Evolutionary conservation across 2,888 invertebrate species (phyloP).

Genomic region (Himalopsyche japonica): DNA sequence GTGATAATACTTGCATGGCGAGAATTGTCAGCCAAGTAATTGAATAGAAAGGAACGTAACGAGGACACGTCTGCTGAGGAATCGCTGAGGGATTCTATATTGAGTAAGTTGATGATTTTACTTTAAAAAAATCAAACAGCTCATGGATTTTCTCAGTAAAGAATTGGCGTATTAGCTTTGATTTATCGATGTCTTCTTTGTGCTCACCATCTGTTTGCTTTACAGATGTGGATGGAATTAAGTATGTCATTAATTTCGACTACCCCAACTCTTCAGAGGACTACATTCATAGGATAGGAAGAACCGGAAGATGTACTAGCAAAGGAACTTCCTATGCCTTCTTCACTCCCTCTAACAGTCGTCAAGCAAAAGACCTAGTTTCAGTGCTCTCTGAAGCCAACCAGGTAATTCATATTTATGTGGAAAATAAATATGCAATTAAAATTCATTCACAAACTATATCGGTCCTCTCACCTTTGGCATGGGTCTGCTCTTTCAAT

Average conservation of each 20-base stretch:
- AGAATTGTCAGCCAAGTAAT: constrained; percentile 15
- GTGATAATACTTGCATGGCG: constrained; percentile 9
- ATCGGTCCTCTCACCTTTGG: constrained; percentile 71
- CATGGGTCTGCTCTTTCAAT: constrained; percentile 68
- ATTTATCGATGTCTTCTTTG: background rate
- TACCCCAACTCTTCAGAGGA: constrained; percentile 95
- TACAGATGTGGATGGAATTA: constrained; percentile 94
- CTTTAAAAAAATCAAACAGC: background rate
- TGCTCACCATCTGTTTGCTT: constrained; percentile 40
- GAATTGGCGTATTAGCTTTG: background rate
- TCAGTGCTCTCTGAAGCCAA: constrained; percentile 89
- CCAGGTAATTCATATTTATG: constrained; percentile 60
- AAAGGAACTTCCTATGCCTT: constrained; percentile 94
- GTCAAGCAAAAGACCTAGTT: constrained; percentile 86
- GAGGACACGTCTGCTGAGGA: background rate
- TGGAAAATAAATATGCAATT: background rate
- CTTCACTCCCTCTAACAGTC: constrained; percentile 85
- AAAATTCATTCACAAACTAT: background rate
- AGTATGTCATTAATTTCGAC: constrained; percentile 95
- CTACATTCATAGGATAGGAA: constrained; percentile 93
- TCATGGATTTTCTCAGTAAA: background rate
- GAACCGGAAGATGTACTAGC: constrained; percentile 85
- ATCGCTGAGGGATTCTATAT: background rate
- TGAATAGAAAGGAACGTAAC: background rate
- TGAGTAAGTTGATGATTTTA: background rate